Conservation (phyloP, 1,140 invertebrate species). For the Eciton burchellii region DNA sequence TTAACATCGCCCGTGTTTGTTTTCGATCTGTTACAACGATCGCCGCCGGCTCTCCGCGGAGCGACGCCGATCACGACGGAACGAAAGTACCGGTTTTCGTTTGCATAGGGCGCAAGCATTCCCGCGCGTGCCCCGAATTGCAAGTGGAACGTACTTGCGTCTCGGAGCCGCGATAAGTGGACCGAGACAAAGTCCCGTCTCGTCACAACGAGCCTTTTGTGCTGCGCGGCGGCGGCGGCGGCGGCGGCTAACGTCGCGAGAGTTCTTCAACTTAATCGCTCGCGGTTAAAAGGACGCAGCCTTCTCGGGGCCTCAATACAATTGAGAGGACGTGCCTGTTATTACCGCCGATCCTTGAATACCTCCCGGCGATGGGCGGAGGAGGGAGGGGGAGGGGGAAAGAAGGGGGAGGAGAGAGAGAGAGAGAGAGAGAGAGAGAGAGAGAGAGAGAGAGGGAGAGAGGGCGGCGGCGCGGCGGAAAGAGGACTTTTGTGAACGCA, state of each 20-base stretch:
- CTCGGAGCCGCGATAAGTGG: slow-evolving; percentile 78
- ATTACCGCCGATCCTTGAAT: neutral
- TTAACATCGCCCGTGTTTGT: too few relatives aligned
- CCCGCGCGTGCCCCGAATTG: slow-evolving; percentile 68
- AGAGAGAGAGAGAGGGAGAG: too few relatives aligned
- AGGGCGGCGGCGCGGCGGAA: too few relatives aligned
- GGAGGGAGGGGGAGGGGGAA: too few relatives aligned
- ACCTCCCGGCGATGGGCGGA: too few relatives aligned
- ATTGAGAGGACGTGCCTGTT: neutral
- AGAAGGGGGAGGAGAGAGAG: too few relatives aligned
- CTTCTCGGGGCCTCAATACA: neutral
- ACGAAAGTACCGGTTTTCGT: slow-evolving; percentile 31
- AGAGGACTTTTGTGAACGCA: too few relatives aligned
- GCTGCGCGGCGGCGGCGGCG: too few relatives aligned
- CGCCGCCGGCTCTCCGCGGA: too few relatives aligned
- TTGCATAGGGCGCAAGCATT: slow-evolving; percentile 28
- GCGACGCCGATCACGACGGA: neutral
- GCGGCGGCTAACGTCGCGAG: slow-evolving; percentile 34
- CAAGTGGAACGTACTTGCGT: slow-evolving; percentile 69
- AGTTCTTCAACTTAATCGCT: slow-evolving; percentile 48
- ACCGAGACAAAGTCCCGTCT: slow-evolving; percentile 81
- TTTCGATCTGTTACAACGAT: neutral
- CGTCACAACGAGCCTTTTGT: slow-evolving; percentile 77
- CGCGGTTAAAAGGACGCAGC: slow-evolving; percentile 4
- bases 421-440: too few relatives aligned